Conservation (phyloP, 2,888 invertebrate species). For the Incurvaria masculella region DNA sequence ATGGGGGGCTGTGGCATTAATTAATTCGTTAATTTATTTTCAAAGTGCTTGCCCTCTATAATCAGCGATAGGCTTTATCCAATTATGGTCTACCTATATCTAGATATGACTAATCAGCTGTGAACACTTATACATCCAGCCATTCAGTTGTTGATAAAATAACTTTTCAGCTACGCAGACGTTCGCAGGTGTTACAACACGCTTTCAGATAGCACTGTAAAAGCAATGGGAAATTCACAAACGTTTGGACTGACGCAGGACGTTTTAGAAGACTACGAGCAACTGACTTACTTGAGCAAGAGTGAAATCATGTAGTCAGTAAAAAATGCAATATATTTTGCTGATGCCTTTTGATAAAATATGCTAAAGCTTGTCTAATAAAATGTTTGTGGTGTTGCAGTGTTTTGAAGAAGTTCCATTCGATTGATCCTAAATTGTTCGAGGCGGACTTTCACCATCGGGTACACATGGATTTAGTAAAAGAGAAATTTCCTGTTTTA, state of each 20-base stretch:
- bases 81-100: no score
- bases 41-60: no score
- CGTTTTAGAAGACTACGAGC: constrained; percentile 56
- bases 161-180: no score
- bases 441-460: constrained; percentile 42
- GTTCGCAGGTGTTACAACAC: no score
- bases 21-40: no score
- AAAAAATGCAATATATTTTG: constrained; percentile 12
- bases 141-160: no score
- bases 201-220: no score
- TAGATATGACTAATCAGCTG: no score
- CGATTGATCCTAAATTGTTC: constrained; percentile 42
- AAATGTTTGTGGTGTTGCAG: constrained; percentile 33
- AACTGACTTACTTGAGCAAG: constrained; percentile 59
- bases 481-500: constrained; percentile 63
- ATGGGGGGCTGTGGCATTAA: no score
- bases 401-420: constrained; percentile 56
- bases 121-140: no score
- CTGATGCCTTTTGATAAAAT: background rate
- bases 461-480: constrained; percentile 48
- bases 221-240: constrained; percentile 46
- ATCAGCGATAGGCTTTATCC: no score
- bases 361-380: background rate
- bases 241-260: constrained; percentile 54
- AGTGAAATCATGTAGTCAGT: constrained; percentile 63